Conservation (phyloP, 2,888 invertebrate species). For the Eupithecia exiguata region DNA sequence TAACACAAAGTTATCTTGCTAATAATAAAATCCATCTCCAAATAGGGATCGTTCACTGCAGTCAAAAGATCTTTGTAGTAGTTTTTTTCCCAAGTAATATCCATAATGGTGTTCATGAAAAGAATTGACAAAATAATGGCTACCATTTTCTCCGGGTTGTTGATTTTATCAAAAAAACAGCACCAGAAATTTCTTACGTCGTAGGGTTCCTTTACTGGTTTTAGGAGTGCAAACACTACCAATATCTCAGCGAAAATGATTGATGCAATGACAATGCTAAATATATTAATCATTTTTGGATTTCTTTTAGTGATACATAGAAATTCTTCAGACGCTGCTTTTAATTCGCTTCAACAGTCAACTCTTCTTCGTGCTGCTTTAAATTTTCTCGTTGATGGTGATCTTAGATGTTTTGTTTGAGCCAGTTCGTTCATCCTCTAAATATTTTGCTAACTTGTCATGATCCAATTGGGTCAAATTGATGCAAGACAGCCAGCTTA, state of each 20-base stretch:
- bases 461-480: slow-evolving; percentile 56
- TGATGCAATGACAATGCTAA: slow-evolving; percentile 51
- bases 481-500: slow-evolving; percentile 58
- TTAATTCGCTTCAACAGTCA: not conserved
- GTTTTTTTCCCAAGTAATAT: slow-evolving; percentile 56
- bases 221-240: slow-evolving; percentile 60
- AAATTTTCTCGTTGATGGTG: not conserved
- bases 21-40: slow-evolving; percentile 56
- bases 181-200: slow-evolving; percentile 61
- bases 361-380: not conserved
- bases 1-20: slow-evolving; percentile 57
- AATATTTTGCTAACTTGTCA: slow-evolving; percentile 51
- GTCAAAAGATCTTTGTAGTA: slow-evolving; percentile 48
- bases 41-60: slow-evolving; percentile 44
- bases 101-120: slow-evolving; percentile 55
- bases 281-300: slow-evolving; percentile 61
- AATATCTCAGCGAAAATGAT: slow-evolving; percentile 57
- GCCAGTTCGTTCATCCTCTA: slow-evolving; percentile 39
- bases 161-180: slow-evolving; percentile 46
- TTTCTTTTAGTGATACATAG: not conserved
- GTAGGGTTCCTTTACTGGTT: slow-evolving; percentile 62
- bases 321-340: not conserved
- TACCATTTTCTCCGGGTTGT: slow-evolving; percentile 47
- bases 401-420: not conserved
- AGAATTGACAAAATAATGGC: slow-evolving; percentile 44